Evolutionary conservation across 2,888 invertebrate species (phyloP).

Genomic region (Lissonota sp.): DNA sequence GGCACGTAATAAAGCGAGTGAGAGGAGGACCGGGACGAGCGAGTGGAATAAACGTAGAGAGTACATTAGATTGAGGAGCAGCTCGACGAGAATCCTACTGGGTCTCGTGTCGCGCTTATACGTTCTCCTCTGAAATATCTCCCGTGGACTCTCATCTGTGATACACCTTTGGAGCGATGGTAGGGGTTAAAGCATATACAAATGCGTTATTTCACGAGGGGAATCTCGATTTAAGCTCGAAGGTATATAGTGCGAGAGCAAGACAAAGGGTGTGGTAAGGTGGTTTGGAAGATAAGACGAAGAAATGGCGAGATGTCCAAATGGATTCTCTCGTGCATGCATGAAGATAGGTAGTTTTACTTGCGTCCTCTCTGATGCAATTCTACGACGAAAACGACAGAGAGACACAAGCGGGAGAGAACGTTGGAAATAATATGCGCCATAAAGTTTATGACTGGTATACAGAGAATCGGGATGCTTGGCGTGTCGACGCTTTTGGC

Average conservation of each 20-base stretch:
- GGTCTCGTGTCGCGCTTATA: constrained; percentile 48
- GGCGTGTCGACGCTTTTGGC: constrained; percentile 51
- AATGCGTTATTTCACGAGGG: constrained; percentile 40
- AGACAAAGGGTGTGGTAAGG: constrained; percentile 25
- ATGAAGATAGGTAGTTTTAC: constrained; percentile 55
- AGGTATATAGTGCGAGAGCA: constrained; percentile 4
- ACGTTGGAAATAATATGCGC: constrained; percentile 64
- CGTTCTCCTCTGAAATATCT: constrained; percentile 53
- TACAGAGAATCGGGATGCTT: constrained; percentile 54
- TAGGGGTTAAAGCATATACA: constrained; percentile 28
- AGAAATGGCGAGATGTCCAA: constrained; percentile 44
- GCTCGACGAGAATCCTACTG: constrained; percentile 12
- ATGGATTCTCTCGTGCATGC: constrained; percentile 53
- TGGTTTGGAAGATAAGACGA: constrained; percentile 43
- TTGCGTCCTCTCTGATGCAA: constrained; percentile 34
- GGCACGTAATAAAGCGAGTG: constrained; percentile 64
- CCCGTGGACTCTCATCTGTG: constrained; percentile 40
- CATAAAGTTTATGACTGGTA: constrained; percentile 69
- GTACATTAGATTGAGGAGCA: background rate
- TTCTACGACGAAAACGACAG: constrained; percentile 40
- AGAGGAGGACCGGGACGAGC: background rate
- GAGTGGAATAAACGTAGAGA: constrained; percentile 30
- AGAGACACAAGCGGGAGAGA: constrained; percentile 43
- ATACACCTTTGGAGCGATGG: constrained; percentile 36
- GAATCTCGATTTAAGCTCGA: constrained; percentile 44